Evolutionary conservation across 92 coral and sea anemone species (phyloP).

Genomic region (Phymanthus crucifer): DNA sequence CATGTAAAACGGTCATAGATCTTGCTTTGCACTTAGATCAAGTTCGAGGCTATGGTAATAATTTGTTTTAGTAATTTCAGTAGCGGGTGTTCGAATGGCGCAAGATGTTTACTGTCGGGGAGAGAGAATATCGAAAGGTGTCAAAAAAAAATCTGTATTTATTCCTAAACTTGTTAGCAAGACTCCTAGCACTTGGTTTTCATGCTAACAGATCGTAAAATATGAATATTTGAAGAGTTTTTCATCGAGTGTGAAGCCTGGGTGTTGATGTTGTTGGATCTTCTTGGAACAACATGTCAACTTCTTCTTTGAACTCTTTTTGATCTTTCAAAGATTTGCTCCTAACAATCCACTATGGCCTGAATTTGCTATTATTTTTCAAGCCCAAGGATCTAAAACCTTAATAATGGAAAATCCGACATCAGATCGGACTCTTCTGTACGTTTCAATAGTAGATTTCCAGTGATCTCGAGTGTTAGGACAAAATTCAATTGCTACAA

Average conservation of each 20-base stretch:
- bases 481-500: neutral
- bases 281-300: conserved; percentile 7
- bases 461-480: neutral
- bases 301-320: neutral
- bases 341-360: neutral
- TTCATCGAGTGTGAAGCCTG: neutral
- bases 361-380: neutral
- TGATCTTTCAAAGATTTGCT: neutral
- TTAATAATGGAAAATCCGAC: neutral
- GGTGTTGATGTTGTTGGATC: neutral
- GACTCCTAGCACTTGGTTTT: neutral
- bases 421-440: neutral
- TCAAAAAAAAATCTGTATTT: neutral
- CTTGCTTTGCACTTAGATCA: neutral
- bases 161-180: neutral
- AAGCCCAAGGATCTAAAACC: neutral
- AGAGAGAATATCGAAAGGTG: neutral
- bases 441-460: neutral
- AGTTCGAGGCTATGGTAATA: neutral
- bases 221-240: neutral
- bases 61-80: conserved; percentile 1
- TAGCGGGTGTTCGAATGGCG: neutral
- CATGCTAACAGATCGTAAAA: neutral
- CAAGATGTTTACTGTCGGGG: neutral
- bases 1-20: neutral